Evolutionary conservation across 1,140 invertebrate species (phyloP), one percentile per base, ranked within the genome.

Genomic region (Anoplophora glabripennis): DNA sequence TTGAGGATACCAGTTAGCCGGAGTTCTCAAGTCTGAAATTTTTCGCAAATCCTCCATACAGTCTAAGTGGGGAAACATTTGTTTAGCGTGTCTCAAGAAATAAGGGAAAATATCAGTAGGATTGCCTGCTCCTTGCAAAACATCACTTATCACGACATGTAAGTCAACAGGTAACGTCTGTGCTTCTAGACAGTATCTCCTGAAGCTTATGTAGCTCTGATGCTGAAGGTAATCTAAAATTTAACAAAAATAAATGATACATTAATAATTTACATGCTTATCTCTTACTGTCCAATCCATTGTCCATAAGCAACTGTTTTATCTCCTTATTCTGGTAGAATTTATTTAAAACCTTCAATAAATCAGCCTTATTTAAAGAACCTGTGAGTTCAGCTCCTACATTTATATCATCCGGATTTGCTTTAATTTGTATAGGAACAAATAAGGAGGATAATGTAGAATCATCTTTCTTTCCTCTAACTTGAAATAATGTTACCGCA

Each of bases 11-110:
- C 97, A 99, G 75, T 90, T 93, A 9, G 94, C 88, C 18, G 98
- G 98, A 44, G 86, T 85, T 53, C 92, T 81, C 44, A 99, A 79
- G 78, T 99, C 96, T 66, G 94, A 94, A 64, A 99, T 99, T 77
- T 96, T 89, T 71, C 90, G 93, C 36, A 99, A 80, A 75, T 99
- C 96, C 74, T 99, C 96, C 83, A 99, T 89, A 76, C 94, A 98
- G 58, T 97, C 92, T 28, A 99, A 82, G 80, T 99, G 97, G 9
- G 98, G 98, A 78, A 95, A 99, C 63, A 96, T 90, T 71, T 89
- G 82, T 78, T 88, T 89, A 0, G 94, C 89, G 82, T 98, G 93
- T 37, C 87, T 78, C 41, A 99, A 72, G 72, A 98, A 99, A 75
- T 93, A 98, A 12, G 96, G 95, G 77, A 97, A 95, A 18, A 99